phyloP scores from a whole-genome alignment of 1,140 invertebrate species.

The Drosophila littoralis region DNA sequence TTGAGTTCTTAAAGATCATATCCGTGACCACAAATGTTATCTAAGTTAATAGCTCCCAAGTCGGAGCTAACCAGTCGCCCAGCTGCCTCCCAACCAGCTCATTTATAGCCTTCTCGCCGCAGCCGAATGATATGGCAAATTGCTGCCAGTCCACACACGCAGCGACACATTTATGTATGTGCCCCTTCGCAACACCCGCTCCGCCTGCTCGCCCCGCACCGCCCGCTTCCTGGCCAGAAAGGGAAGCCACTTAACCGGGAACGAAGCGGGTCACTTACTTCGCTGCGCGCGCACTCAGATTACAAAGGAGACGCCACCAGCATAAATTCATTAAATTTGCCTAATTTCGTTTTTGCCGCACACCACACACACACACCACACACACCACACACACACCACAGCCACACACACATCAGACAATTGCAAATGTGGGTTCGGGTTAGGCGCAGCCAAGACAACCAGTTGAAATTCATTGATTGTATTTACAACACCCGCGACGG shows the following conservation, averaged over 20 bases:
- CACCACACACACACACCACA: constrained; percentile 40
- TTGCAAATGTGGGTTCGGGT: constrained; percentile 46
- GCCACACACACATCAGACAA: constrained; percentile 38
- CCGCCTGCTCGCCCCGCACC: no score
- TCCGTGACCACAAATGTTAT: constrained; percentile 23
- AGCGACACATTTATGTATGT: constrained; percentile 1
- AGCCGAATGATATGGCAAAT: constrained; percentile 51
- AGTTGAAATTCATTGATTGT: constrained; percentile 83
- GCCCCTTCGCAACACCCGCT: no score
- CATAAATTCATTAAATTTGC: constrained; percentile 83
- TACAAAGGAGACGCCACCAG: constrained; percentile 80
- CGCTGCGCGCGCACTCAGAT: constrained; percentile 68
- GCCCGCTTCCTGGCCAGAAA: constrained; percentile 3
- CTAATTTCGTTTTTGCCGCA: constrained; percentile 74
- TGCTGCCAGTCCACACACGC: constrained; percentile 41
- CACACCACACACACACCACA: constrained; percentile 12
- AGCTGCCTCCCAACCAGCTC: constrained; percentile 13
- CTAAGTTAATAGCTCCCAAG: constrained; percentile 29
- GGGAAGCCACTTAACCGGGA: constrained; percentile 68
- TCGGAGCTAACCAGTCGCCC: constrained; percentile 46
- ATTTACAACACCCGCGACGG: constrained; percentile 72
- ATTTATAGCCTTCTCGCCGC: constrained; percentile 32
- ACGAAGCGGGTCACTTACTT: constrained; percentile 75
- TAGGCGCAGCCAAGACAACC: constrained; percentile 65
- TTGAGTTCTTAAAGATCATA: background rate